A percentile compares a stretch with the other conserved stretches of the same genome.
These are phyloP conservation scores for Leptura quadrifasciata DNA, from an alignment of 2,888 invertebrate species.

Conservation along the genomic window DNA sequence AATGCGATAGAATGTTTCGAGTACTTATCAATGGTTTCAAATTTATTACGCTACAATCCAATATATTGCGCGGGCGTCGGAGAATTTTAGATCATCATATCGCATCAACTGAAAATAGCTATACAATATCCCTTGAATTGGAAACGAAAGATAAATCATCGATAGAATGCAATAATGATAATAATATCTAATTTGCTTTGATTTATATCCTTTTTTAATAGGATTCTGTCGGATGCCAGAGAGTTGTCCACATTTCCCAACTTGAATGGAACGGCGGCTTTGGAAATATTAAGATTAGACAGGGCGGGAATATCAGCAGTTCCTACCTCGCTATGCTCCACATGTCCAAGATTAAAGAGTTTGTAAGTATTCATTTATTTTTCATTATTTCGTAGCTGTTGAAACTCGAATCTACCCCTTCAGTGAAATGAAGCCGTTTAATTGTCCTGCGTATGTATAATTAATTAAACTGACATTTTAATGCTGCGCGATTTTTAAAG, in stretches of 20 bases:
- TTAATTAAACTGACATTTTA: background rate
- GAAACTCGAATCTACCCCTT: background rate
- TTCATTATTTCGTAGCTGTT: background rate
- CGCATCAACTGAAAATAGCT: background rate
- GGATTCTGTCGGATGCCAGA: slow-evolving; percentile 90
- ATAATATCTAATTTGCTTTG: slow-evolving; percentile 57
- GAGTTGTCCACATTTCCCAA: slow-evolving; percentile 88
- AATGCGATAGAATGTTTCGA: too few species aligned
- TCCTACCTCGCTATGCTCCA: slow-evolving; percentile 84
- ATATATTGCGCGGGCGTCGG: background rate
- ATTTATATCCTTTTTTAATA: slow-evolving; percentile 71
- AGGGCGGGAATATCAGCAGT: slow-evolving; percentile 85
- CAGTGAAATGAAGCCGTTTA: background rate
- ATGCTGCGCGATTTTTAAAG: background rate
- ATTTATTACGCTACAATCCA: background rate
- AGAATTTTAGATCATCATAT: background rate
- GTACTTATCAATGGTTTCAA: too few species aligned
- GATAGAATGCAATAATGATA: slow-evolving; percentile 51
- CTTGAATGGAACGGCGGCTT: slow-evolving; percentile 85
- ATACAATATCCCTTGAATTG: background rate
- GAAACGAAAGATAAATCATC: slow-evolving; percentile 52
- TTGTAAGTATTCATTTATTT: slow-evolving; percentile 81
- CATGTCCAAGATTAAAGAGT: slow-evolving; percentile 87
- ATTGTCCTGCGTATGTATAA: background rate
- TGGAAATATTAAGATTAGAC: slow-evolving; percentile 89